Evolutionary conservation across 2,797 vertebrate genomes (phyloP).

Genomic region (Triplophysa yarkandensis): DNA sequence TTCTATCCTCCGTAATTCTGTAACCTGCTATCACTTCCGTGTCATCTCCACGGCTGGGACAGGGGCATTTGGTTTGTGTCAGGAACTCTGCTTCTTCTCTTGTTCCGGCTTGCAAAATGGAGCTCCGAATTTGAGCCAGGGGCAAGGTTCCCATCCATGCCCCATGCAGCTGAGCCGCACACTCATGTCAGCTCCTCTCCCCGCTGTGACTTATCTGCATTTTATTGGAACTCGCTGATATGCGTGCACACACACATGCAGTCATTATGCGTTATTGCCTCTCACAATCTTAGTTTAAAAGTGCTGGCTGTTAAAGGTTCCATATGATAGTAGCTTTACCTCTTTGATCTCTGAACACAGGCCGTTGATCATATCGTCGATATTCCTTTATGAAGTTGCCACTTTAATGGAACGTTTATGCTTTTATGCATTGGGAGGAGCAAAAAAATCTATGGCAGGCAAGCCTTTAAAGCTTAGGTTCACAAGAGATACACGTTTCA

Average conservation of each 20-base stretch:
- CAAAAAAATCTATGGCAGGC: not conserved
- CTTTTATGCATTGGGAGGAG: constrained; percentile 42
- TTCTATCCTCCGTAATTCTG: not conserved
- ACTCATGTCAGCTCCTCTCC: constrained; percentile 23
- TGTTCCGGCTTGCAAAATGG: constrained; percentile 25
- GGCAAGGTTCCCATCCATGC: constrained; percentile 21
- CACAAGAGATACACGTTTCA: constrained; percentile 29
- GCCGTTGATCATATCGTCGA: constrained; percentile 26
- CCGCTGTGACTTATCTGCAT: constrained; percentile 19
- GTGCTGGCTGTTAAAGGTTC: constrained; percentile 42
- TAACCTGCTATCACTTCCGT: constrained; percentile 59
- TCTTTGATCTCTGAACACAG: constrained; percentile 45
- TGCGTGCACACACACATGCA: not conserved
- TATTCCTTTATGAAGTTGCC: constrained; percentile 22
- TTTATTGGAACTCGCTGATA: constrained; percentile 33
- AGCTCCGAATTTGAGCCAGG: constrained; percentile 27
- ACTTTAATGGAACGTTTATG: constrained; percentile 44
- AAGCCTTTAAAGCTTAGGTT: not conserved
- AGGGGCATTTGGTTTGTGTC: constrained; percentile 30
- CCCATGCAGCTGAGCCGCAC: constrained; percentile 25
- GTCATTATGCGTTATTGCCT: constrained; percentile 37
- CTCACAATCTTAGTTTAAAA: constrained; percentile 34
- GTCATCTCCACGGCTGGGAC: constrained; percentile 61
- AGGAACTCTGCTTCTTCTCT: constrained; percentile 11
- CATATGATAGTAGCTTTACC: constrained; percentile 22